Evolutionary conservation across 2,113 vertebrate genomes (phyloP).

Genomic region (Arizona elegans): DNA sequence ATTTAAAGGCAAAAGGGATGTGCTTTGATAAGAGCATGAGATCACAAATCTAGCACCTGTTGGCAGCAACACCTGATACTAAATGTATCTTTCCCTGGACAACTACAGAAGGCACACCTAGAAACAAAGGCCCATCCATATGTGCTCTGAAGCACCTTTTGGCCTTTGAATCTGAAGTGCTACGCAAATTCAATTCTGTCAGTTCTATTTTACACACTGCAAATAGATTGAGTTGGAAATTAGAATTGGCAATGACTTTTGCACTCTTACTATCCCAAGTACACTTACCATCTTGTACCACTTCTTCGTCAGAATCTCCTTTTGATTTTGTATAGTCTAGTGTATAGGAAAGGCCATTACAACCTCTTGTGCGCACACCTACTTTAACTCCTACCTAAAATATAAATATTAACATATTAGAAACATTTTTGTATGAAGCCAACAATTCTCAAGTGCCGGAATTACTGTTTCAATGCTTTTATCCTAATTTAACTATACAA

Average conservation of each 20-base stretch:
- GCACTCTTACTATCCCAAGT: not conserved
- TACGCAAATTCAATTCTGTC: not conserved
- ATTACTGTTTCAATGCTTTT: not conserved
- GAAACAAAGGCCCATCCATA: not conserved
- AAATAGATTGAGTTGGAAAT: not conserved
- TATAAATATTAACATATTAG: not conserved
- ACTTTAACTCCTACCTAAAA: conserved; percentile 91
- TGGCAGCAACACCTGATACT: not conserved
- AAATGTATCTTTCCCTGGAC: not conserved
- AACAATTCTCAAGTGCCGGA: not conserved
- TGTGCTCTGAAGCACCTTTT: not conserved
- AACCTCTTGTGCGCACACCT: conserved; percentile 92
- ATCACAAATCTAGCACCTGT: not conserved
- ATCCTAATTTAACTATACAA: not conserved
- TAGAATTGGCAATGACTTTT: not conserved
- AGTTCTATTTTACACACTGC: not conserved
- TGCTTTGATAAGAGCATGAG: not conserved
- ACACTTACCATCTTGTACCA: conserved; percentile 88
- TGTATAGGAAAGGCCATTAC: conserved; percentile 94
- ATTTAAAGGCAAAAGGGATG: not conserved
- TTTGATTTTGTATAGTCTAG: conserved; percentile 90
- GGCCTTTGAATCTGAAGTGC: not conserved
- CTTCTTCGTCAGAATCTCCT: conserved; percentile 92
- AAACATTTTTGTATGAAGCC: not conserved
- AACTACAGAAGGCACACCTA: not conserved